Evolutionary conservation across 2,888 invertebrate genomes (phyloP), one percentile per base, ranked within the genome.

Genomic region (Gymnocheta viridis): DNA sequence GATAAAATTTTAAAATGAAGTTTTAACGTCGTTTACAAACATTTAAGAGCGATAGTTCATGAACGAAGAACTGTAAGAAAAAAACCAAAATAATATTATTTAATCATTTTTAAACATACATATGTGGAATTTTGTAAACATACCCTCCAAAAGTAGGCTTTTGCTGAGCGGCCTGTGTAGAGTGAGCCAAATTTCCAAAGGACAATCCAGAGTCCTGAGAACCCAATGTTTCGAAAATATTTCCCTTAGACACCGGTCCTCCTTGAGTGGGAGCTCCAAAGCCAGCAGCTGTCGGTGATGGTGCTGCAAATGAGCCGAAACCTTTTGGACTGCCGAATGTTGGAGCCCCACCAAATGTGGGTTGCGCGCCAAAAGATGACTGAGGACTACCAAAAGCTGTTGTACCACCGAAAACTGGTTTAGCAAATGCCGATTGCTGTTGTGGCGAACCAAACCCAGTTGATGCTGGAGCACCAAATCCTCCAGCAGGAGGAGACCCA

Each of bases 71-170:
- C 87, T 87, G 80, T 12, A 85, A 73, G 56, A 79, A 4, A 51
- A 64, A 41, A 60, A 24, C n/a, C 17, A 35, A 66, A 27, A 44
- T 35, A 22, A 38, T n/a, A 17, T 22, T 24, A 24, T 19, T 19
- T 9, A 19, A 19, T 47, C 7, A 7, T 7, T 47, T n/a, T 14
- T n/a, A 27, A 29, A n/a, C n/a, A n/a, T n/a, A 41, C 0, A 38
- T 10, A 51, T n/a, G 4, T 41, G 17, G 14, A 66, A 7, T 2
- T 10, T 73, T 9, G 35, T 0, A 19, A 22, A 86, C 89, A 88
- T 80, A 91, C 91, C 92, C 92, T 85, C 92, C 92, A 85, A 91
- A 92, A n/a, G 89, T 86, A 2, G 91, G 88, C 66, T 92, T 91
- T 41, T 89, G 89, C 17, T 88, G 86, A 3, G 87, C 51, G 9